Evolutionary conservation across 2,113 vertebrate species (phyloP), one percentile per base, ranked within the genome.

Genomic region (Amblyornis subalaris): DNA sequence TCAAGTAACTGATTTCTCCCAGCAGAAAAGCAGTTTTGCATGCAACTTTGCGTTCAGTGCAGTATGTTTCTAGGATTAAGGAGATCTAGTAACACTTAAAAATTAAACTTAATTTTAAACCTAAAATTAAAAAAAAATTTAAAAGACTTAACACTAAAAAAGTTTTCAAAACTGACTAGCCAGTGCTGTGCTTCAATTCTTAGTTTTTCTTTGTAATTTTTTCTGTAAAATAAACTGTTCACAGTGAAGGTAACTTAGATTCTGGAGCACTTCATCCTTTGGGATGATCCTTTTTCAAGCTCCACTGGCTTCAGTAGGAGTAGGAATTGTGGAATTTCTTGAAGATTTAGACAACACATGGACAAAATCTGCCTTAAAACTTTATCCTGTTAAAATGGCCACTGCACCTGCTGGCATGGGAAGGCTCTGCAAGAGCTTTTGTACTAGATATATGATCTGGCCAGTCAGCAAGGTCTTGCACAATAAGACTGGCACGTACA

Each of bases 381-480:
- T 55, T 54, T 66, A 47, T 25, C 42, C 45, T 73, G 20, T 58
- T 85, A 91, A 95, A 94, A 93, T 74, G 85, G 91, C 85, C 72
- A 58, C 89, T 91, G 82, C 36, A 74, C 67, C 64, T 91, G 75
- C 71, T 64, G 71, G 35, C 2, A 0, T n/a, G 42, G 54, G 58
- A 89, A 85, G 45, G 33, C 40, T 93, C 36, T 72, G 55, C 51
- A 62, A 70, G 23, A 40, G 29, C n/a, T 77, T 19, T 55, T 82
- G 25, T 48, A 47, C 42, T 36, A 29, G 58, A 54, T 79, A 79
- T 73, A 58, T 57, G 60, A 76, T 58, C 58, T 83, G 67, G 45
- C 45, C 81, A 91, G 51, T 55, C 47, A 88, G 29, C 74, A 70
- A 70, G 54, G 18, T 92, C 87, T 95, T 95, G 80, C 74, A 80